phyloP scores from a whole-genome alignment of 1,140 invertebrate genomes.

The Homarus americanus region DNA sequence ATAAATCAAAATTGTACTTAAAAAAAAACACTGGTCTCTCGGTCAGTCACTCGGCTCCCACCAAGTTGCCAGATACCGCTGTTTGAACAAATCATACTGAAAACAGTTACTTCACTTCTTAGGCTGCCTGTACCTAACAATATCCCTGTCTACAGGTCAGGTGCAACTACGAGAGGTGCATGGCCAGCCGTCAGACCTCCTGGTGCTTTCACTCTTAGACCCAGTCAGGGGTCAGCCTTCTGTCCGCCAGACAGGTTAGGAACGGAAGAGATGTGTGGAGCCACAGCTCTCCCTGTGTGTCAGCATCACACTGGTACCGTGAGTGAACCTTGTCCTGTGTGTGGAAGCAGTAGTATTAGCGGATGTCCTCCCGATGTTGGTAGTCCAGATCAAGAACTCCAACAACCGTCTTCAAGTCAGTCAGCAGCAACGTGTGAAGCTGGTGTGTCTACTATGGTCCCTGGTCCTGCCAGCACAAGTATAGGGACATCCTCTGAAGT shows the following conservation, averaged over 20 bases:
- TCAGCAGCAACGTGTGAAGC: constrained; percentile 50
- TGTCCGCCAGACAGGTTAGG: constrained; percentile 80
- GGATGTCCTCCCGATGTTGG: constrained; percentile 21
- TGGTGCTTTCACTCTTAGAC: constrained; percentile 87
- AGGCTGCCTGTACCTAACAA: background rate
- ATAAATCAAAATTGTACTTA: too few species aligned
- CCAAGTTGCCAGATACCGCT: too few species aligned
- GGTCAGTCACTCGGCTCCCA: too few species aligned
- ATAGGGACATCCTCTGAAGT: constrained; percentile 54
- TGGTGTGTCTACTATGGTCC: constrained; percentile 57
- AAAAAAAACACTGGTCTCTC: too few species aligned
- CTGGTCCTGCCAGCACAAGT: constrained; percentile 49
- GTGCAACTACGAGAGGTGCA: constrained; percentile 76
- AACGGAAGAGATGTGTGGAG: constrained; percentile 52
- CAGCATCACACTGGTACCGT: constrained; percentile 42
- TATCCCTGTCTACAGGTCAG: constrained; percentile 77
- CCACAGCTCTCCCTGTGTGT: constrained; percentile 57
- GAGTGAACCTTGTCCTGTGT: constrained; percentile 57
- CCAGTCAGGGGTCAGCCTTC: constrained; percentile 89
- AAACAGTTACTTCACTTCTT: too few species aligned
- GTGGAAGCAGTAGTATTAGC: constrained; percentile 44
- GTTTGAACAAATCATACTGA: too few species aligned
- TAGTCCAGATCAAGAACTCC: constrained; percentile 42
- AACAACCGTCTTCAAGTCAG: constrained; percentile 50
- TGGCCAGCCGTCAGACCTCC: constrained; percentile 82